Conservation (phyloP, 2,113 vertebrate genomes). For the Chionodraco myersi region DNA sequence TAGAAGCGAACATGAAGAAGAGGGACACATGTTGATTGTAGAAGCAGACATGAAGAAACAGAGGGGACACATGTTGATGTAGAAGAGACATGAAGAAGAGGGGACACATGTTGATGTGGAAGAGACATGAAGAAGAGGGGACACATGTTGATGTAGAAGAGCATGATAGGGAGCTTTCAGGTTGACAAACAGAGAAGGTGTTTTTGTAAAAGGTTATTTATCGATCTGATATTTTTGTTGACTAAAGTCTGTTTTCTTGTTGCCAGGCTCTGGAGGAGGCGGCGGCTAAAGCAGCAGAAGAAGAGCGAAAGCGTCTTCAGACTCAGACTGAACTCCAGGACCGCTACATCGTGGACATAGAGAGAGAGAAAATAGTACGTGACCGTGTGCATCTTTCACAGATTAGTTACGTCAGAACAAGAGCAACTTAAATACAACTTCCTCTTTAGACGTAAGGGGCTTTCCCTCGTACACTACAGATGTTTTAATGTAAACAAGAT, state of each 20-base stretch:
- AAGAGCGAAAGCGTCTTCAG: conserved; percentile 91
- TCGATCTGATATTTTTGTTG: not conserved
- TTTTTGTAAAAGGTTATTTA: not conserved
- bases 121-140: no score
- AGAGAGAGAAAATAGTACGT: conserved; percentile 91
- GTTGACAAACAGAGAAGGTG: no score
- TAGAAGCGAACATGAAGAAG: no score
- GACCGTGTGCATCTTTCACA: no score
- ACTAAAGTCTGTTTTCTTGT: not conserved
- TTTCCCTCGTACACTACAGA: not conserved
- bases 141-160: no score
- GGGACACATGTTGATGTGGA: no score
- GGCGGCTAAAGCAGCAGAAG: conserved; percentile 88
- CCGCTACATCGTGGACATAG: conserved; percentile 91
- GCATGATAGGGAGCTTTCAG: no score
- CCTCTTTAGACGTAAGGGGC: not conserved
- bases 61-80: no score
- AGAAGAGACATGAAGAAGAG: no score
- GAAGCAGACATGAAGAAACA: no score
- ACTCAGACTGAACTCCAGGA: conserved; percentile 95
- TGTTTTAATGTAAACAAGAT: not conserved
- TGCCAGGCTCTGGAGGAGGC: conserved; percentile 92
- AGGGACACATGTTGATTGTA: no score
- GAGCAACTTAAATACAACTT: not conserved
- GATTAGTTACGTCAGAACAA: not conserved